Conservation (phyloP, 1,140 invertebrate genomes). For the Drosophila funebris region DNA sequence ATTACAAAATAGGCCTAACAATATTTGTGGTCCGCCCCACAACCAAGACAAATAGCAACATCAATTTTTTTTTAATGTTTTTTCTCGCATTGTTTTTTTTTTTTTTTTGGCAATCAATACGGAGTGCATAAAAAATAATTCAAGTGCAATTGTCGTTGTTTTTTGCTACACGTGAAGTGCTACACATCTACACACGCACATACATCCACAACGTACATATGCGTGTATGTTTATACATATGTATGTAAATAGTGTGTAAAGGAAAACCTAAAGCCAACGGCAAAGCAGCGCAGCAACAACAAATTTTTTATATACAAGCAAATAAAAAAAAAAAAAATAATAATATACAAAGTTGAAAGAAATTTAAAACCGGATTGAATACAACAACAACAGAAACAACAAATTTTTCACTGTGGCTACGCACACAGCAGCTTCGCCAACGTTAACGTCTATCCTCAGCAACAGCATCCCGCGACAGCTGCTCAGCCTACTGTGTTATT, state of each 20-base stretch:
- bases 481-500: slow-evolving; percentile 6
- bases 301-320: slow-evolving; percentile 43
- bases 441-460: slow-evolving; percentile 37
- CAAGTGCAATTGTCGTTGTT: slow-evolving; percentile 33
- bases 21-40: slow-evolving; percentile 7
- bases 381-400: slow-evolving; percentile 51
- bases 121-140: slow-evolving; percentile 25
- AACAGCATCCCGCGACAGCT: slow-evolving; percentile 35
- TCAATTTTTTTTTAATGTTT: slow-evolving; percentile 20
- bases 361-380: slow-evolving; percentile 76
- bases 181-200: slow-evolving; percentile 3
- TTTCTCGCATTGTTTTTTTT: slow-evolving; percentile 10
- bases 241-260: slow-evolving; percentile 22
- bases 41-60: slow-evolving; percentile 21
- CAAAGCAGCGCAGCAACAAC: slow-evolving; percentile 32
- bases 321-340: slow-evolving; percentile 42
- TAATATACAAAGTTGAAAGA: slow-evolving; percentile 65
- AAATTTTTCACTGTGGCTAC: slow-evolving; percentile 31
- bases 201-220: neutral
- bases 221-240: neutral
- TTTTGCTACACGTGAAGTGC: slow-evolving; percentile 30
- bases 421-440: slow-evolving; percentile 38
- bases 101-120: neutral
- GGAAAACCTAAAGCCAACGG: slow-evolving; percentile 26
- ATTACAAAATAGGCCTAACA: neutral